These are phyloP conservation scores for Virgularia gustaviana DNA, from an alignment of 92 coral and sea anemone species.

Conservation along the genomic window DNA sequence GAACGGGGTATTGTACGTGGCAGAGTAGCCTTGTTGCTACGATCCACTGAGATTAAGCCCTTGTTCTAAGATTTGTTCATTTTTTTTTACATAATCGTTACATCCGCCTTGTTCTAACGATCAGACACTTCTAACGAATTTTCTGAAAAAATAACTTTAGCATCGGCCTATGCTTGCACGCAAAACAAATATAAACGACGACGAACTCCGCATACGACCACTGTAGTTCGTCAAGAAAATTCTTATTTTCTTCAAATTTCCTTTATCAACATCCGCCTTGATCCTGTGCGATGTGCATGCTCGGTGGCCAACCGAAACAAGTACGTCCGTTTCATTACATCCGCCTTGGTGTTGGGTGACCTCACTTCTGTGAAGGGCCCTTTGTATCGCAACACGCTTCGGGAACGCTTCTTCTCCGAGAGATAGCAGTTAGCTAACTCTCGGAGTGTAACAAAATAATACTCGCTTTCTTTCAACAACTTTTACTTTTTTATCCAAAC, in stretches of 20 bases:
- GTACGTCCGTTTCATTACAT: constrained; percentile 12
- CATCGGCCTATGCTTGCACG: too few species aligned
- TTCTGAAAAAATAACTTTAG: too few species aligned
- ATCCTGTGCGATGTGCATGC: constrained; percentile 14
- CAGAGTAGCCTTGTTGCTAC: too few species aligned
- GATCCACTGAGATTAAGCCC: too few species aligned
- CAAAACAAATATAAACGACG: too few species aligned
- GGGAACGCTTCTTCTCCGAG: constrained; percentile 15
- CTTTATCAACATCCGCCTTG: constrained; percentile 13
- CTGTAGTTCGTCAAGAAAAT: constrained; percentile 11
- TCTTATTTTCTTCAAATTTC: constrained; percentile 9
- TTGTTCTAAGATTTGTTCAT: too few species aligned
- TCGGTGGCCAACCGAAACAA: constrained; percentile 14
- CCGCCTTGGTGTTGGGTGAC: constrained; percentile 15
- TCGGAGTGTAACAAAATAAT: constrained; percentile 13
- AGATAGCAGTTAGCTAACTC: constrained; percentile 12
- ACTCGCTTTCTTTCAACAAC: too few species aligned
- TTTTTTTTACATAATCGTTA: too few species aligned
- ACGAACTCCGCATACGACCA: constrained; percentile 14
- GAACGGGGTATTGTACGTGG: too few species aligned
- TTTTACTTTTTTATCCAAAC: too few species aligned
- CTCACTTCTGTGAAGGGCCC: constrained; percentile 15
- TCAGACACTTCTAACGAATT: too few species aligned
- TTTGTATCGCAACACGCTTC: constrained; percentile 13
- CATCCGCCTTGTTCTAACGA: too few species aligned